These are phyloP conservation scores for Galeopterus variegatus DNA, from an alignment of 2,113 vertebrate species.

Conservation along the genomic window DNA sequence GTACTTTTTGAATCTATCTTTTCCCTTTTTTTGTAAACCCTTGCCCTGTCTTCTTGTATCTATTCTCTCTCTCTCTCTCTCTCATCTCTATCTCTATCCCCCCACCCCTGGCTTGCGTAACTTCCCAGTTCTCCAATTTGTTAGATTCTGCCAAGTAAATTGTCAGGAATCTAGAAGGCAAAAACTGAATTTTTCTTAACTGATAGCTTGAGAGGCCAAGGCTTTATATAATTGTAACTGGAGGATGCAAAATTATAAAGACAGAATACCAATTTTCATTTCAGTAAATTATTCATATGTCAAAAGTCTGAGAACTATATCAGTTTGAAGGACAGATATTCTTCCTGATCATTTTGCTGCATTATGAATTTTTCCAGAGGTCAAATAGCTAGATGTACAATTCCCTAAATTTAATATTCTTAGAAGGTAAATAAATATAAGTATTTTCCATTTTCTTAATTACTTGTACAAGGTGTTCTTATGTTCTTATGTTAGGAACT, in stretches of 20 bases:
- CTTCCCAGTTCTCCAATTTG: not conserved
- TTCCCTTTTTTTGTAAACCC: not conserved
- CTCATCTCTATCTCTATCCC: fast-evolving
- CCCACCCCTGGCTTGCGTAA: not conserved
- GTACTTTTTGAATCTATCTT: not conserved
- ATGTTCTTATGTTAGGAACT: conserved; percentile 9
- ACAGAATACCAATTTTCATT: conserved; percentile 30
- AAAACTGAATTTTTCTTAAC: not conserved
- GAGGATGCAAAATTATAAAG: not conserved
- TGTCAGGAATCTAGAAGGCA: not conserved
- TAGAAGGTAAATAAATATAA: conserved; percentile 55
- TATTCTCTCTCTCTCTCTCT: not conserved
- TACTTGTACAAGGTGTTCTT: conserved; percentile 56
- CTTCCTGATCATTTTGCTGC: not conserved
- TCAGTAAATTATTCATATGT: conserved; percentile 22
- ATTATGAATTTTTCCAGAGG: conserved; percentile 24
- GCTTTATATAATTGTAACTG: not conserved
- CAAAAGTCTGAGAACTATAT: not conserved
- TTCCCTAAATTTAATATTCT: conserved; percentile 62
- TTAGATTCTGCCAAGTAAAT: not conserved
- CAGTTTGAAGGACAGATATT: not conserved
- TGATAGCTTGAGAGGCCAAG: not conserved
- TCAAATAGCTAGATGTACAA: not conserved
- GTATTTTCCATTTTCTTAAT: conserved; percentile 61
- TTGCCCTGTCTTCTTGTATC: not conserved